Evolutionary conservation across 1,140 invertebrate genomes (phyloP), one percentile per base, ranked within the genome.

Genomic region (Laodelphax striatellus): DNA sequence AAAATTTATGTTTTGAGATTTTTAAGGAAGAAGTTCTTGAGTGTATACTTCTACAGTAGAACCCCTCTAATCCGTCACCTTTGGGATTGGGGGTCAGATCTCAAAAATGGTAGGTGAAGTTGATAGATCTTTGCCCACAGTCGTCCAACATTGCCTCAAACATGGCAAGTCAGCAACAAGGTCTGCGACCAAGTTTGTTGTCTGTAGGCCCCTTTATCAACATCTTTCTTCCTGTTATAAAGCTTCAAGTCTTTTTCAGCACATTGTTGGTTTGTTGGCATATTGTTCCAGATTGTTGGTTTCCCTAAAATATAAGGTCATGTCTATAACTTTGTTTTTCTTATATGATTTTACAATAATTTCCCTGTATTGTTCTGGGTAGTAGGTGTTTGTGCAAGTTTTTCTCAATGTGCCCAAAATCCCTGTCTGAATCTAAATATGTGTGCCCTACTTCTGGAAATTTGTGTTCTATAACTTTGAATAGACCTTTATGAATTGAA

Each of bases 361-460:
- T 44, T 44, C 22, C 16, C 55, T 54, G 46, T 54, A 59, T 44
- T 61, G 38, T 13, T 61, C 60, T 61, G 60, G 55, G n/a, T 34
- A 16, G 52, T 21, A 61, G 28, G 57, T 57, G 55, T 31, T 53
- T 38, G 28, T 54, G 38, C 42, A 61, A 46, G 31, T 38, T 21
- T 57, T 61, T 61, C 46, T 61, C 60, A 38, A 61, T 61, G 24
- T 54, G 17, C 22, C 60, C 60, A 61, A 61, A 61, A 57, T 61
- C 55, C 28, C 60, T 31, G 57, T 61, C 55, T 14, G 54, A 61
- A 41, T 61, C 55, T 34, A 61, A 57, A 50, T 57, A 61, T 16
- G 60, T 17, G 52, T 61, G 19, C 19, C 60, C 60, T 14, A 61
- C 60, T 58, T 61, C 60, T 42, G 54, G 55, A 38, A 61, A 57